Percentiles rank a stretch among this genome's conserved stretches.
Evolutionary conservation across 2,113 vertebrate species (phyloP).

Genomic region (Corythaixoides concolor): DNA sequence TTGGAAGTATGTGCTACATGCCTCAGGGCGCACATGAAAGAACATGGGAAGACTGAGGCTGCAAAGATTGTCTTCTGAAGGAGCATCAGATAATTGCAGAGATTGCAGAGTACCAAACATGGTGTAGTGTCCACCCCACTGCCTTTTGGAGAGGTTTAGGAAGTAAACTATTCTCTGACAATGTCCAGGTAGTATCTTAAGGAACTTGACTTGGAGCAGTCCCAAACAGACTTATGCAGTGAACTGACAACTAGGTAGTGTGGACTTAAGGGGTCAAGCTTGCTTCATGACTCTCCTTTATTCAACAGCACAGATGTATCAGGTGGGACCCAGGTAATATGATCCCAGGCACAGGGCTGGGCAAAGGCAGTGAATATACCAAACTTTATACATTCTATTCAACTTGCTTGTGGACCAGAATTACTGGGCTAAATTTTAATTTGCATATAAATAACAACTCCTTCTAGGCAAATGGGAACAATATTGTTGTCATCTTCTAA

Average conservation of each 20-base stretch:
- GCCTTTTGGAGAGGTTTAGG: neutral
- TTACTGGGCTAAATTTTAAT: neutral
- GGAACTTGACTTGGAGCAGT: neutral
- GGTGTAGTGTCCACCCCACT: neutral
- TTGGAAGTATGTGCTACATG: neutral
- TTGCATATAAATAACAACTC: neutral
- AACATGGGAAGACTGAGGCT: neutral
- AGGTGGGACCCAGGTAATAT: neutral
- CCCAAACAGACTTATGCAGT: rapidly evolving
- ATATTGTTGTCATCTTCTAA: neutral
- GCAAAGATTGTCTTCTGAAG: neutral
- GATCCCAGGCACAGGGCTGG: neutral
- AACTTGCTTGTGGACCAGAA: neutral
- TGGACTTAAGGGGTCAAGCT: neutral
- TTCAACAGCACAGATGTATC: neutral
- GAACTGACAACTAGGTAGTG: neutral
- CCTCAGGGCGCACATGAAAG: neutral
- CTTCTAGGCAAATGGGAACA: neutral
- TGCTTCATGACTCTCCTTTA: neutral
- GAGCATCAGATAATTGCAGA: neutral
- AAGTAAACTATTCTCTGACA: neutral
- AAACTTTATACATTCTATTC: neutral
- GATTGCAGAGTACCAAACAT: neutral
- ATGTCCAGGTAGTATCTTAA: neutral
- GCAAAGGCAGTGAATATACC: neutral